These are phyloP conservation scores for Hesperophylax magnus DNA, from an alignment of 1,140 invertebrate genomes.

Conservation along the genomic window DNA sequence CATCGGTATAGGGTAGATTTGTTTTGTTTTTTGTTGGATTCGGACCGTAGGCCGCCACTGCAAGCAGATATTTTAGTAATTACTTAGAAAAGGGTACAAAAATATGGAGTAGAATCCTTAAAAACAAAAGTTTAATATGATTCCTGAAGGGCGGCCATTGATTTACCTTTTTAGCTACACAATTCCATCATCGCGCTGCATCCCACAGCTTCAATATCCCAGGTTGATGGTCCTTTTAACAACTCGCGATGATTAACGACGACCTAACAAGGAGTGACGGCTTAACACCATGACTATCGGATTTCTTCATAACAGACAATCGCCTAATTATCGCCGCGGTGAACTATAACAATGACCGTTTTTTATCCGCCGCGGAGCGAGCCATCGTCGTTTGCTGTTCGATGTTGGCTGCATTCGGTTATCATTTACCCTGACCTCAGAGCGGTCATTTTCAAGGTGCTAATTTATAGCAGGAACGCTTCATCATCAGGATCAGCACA, in stretches of 20 bases:
- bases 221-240: not conserved
- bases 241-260: constrained; percentile 31
- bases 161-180: no score
- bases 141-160: no score
- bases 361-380: not conserved
- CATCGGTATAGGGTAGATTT: no score
- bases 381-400: constrained; percentile 19
- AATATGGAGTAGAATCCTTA: no score
- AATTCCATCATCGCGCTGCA: no score
- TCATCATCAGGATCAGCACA: no score
- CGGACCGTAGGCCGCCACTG: no score
- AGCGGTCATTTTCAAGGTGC: not conserved
- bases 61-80: no score
- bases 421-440: constrained; percentile 18
- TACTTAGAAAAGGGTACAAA: no score
- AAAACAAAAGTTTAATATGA: no score
- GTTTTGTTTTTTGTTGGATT: no score
- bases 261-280: constrained; percentile 35
- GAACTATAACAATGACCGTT: constrained; percentile 22
- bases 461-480: not conserved
- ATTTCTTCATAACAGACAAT: constrained; percentile 34
- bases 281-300: constrained; percentile 39
- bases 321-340: constrained; percentile 30
- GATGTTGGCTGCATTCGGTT: not conserved
- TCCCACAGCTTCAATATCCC: no score